These are phyloP conservation scores for Corella eumyota DNA, from an alignment of 23 tunicate genomes.

Conservation along the genomic window DNA sequence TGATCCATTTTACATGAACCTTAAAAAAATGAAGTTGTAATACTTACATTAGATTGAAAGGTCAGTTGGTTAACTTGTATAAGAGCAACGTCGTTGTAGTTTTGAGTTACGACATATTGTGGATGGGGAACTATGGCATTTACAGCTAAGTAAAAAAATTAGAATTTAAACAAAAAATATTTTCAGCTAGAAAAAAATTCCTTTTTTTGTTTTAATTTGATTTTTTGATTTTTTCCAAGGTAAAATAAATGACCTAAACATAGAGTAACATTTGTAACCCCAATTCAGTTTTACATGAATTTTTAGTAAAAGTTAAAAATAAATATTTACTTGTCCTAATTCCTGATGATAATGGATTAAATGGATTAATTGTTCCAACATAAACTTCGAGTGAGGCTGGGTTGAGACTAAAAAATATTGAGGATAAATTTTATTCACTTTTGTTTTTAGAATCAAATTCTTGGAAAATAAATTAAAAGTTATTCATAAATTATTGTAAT, in stretches of 20 bases:
- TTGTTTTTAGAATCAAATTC: too few species aligned
- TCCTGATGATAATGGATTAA: constrained; percentile 15
- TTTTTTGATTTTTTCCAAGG: neutral
- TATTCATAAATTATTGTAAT: too few species aligned
- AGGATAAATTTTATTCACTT: too few species aligned
- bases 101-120: constrained; percentile 29
- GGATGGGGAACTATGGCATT: constrained; percentile 51
- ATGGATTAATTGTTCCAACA: constrained; percentile 30
- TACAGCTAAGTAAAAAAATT: constrained; percentile 23
- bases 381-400: constrained; percentile 27
- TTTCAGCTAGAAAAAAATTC: neutral
- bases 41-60: constrained; percentile 13
- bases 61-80: constrained; percentile 13
- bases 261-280: neutral
- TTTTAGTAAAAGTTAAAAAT: neutral
- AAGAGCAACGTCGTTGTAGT: constrained; percentile 51
- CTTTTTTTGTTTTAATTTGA: too few species aligned
- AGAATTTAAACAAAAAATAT: neutral
- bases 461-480: too few species aligned
- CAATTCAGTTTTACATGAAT: neutral
- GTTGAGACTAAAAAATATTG: constrained; percentile 20
- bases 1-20: too few species aligned
- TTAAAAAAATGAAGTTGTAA: too few species aligned
- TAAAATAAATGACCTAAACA: neutral
- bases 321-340: constrained; percentile 23